Evolutionary conservation across 2,113 vertebrate genomes (phyloP).

Genomic region (Pollimyrus isidori): DNA sequence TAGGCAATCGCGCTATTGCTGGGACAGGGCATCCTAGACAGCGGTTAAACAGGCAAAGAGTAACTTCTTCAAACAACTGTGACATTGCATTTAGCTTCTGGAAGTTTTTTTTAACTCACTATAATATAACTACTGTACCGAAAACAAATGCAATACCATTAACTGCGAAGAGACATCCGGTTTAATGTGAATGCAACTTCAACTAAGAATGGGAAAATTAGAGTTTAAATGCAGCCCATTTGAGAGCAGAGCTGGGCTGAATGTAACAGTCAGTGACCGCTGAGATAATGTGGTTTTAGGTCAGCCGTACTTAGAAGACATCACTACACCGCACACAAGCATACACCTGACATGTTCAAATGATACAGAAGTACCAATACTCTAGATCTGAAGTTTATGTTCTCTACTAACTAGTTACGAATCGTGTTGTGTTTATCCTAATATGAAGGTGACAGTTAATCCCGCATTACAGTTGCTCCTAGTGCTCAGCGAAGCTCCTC

Average conservation of each 20-base stretch:
- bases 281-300: background rate
- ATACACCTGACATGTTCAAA: background rate
- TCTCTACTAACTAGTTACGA: background rate
- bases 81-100: background rate
- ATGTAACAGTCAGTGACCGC: background rate
- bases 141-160: background rate
- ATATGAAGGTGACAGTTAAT: background rate
- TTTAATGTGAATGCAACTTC: background rate
- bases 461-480: background rate
- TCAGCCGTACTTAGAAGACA: background rate
- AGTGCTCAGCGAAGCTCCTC: background rate
- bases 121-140: background rate
- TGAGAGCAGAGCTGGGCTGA: background rate
- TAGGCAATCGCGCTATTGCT: background rate
- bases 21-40: background rate
- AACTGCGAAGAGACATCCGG: background rate
- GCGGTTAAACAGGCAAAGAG: background rate
- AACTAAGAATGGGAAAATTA: background rate
- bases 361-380: background rate
- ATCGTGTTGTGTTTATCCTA: background rate
- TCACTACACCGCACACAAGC: background rate
- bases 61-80: background rate
- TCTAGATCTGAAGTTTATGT: background rate
- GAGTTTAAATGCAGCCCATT: background rate
- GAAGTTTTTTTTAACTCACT: background rate